A percentile compares a stretch with the other conserved stretches of the same genome.
phyloP scores from a whole-genome alignment of 1,140 invertebrate genomes.

The Aphidius gifuensis region DNA sequence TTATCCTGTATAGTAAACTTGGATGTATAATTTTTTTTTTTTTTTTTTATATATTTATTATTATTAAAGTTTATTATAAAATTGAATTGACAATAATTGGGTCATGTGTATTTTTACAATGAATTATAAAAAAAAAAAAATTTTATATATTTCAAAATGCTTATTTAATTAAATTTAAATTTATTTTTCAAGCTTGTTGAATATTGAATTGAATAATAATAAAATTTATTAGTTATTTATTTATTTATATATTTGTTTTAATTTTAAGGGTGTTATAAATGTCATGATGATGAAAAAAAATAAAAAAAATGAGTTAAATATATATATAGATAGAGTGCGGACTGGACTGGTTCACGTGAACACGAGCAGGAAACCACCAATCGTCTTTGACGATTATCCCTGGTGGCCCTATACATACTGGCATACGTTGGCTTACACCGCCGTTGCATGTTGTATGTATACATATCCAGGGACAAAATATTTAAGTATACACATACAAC shows the following conservation, averaged over 20 bases:
- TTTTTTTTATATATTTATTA: background rate
- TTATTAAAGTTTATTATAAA: background rate
- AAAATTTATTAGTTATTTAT: background rate
- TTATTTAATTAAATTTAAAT: no score
- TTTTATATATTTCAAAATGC: no score
- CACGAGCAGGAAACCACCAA: slow-evolving; percentile 53
- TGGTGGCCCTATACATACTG: slow-evolving; percentile 31
- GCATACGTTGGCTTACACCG: slow-evolving; percentile 18
- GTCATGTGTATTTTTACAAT: background rate
- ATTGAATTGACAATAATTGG: background rate
- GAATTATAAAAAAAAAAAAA: no score
- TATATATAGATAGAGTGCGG: background rate
- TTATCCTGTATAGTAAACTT: no score
- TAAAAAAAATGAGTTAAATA: background rate
- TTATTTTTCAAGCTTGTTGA: no score
- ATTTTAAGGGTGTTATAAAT: no score
- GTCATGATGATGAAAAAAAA: no score
- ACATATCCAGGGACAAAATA: slow-evolving; percentile 48
- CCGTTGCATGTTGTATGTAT: slow-evolving; percentile 12
- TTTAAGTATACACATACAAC: slow-evolving; percentile 45
- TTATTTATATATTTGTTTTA: background rate
- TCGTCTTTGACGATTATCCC: slow-evolving; percentile 55
- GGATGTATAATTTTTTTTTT: no score
- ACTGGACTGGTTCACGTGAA: slow-evolving; percentile 45
- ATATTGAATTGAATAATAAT: no score